Conservation (phyloP, 2,888 invertebrate genomes). For the Elaeidobius kamerunicus region DNA sequence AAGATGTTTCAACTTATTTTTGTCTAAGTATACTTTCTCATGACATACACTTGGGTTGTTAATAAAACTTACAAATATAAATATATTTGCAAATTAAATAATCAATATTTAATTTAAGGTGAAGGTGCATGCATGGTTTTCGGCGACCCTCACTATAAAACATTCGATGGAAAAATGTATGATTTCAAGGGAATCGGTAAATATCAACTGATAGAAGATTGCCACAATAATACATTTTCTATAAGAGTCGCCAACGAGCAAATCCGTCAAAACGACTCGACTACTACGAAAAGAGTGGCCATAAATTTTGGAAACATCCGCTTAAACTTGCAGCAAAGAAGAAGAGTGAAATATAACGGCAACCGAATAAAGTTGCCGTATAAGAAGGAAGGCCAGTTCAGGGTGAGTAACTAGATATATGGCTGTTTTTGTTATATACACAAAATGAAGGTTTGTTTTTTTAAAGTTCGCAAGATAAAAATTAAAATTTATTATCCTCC, state of each 20-base stretch:
- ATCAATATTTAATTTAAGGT: constrained; percentile 46
- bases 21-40: too few relatives aligned
- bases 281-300: constrained; percentile 87
- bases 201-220: constrained; percentile 85
- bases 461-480: too few relatives aligned
- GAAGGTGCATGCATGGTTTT: constrained; percentile 92
- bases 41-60: too few relatives aligned
- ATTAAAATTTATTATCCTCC: too few relatives aligned
- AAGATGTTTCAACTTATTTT: too few relatives aligned
- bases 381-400: constrained; percentile 46
- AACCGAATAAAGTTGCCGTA: constrained; percentile 63
- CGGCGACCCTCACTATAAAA: constrained; percentile 93
- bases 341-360: constrained; percentile 84
- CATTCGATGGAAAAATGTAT: constrained; percentile 91
- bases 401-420: not conserved
- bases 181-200: constrained; percentile 93
- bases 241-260: constrained; percentile 84
- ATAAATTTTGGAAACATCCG: constrained; percentile 71
- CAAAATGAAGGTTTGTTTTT: constrained; percentile 64
- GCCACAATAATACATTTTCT: constrained; percentile 74
- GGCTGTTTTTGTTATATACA: constrained; percentile 32
- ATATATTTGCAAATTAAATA: too few relatives aligned
- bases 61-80: too few relatives aligned
- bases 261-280: constrained; percentile 71
- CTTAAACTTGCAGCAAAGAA: constrained; percentile 81